phyloP scores from a whole-genome alignment of 2,888 invertebrate species.

The Apoderus coryli region DNA sequence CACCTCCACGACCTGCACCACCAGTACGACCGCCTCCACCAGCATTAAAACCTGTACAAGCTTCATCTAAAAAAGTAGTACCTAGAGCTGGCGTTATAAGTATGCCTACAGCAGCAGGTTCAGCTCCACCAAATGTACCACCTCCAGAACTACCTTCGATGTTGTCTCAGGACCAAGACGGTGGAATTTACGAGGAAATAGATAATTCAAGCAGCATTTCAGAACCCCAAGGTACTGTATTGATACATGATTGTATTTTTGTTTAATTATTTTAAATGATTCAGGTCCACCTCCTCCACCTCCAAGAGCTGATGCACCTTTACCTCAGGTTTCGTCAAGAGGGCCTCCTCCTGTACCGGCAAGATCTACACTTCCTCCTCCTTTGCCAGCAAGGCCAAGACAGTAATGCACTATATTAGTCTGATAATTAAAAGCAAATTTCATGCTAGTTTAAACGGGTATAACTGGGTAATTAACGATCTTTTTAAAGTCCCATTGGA shows the following conservation, averaged over 20 bases:
- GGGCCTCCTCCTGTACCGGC: constrained; percentile 38
- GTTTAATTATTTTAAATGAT: not conserved
- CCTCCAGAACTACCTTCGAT: constrained; percentile 23
- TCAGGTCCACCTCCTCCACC: constrained; percentile 37
- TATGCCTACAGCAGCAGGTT: constrained; percentile 21
- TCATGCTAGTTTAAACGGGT: too few species aligned
- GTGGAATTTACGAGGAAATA: constrained; percentile 43
- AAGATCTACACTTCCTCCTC: constrained; percentile 45
- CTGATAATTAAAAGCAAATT: too few species aligned
- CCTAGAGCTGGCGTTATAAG: constrained; percentile 40
- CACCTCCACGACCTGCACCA: constrained; percentile 26
- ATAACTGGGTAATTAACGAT: too few species aligned
- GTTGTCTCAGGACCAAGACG: constrained; percentile 28
- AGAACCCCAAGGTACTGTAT: constrained; percentile 39
- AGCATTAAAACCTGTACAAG: constrained; percentile 34
- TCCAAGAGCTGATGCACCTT: constrained; percentile 37
- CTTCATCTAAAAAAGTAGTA: constrained; percentile 31
- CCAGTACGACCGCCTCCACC: constrained; percentile 40
- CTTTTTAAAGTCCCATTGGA: too few species aligned
- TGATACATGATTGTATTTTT: not conserved
- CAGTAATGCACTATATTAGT: too few species aligned
- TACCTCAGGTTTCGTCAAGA: constrained; percentile 44
- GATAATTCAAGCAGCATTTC: constrained; percentile 33
- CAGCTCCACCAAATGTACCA: constrained; percentile 22
- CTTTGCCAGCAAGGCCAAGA: constrained; percentile 47